Conservation (phyloP, 2,888 invertebrate species). For the Tiliacea citrago region DNA sequence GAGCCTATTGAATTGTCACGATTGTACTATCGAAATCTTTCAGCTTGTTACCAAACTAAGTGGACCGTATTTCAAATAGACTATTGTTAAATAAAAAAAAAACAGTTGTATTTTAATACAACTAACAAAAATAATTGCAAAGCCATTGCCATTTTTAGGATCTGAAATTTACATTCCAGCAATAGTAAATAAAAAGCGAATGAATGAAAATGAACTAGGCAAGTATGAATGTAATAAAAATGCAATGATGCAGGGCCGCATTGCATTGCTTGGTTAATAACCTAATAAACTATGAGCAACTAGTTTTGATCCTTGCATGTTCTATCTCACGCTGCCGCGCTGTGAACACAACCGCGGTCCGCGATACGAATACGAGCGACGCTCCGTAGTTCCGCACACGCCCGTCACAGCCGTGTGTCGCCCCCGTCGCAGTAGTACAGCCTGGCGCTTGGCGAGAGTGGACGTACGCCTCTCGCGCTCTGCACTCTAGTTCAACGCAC, state of each 20-base stretch:
- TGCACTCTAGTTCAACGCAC: conserved; percentile 72
- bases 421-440: conserved; percentile 81
- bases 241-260: conserved; percentile 38
- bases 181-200: conserved; percentile 40
- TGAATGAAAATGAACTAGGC: conserved; percentile 46
- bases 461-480: conserved; percentile 77
- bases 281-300: conserved; percentile 73
- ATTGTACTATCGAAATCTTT: conserved; percentile 45
- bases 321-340: conserved; percentile 37
- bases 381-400: conserved; percentile 79
- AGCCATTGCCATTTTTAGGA: conserved; percentile 13
- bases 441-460: conserved; percentile 77
- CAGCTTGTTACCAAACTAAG: conserved; percentile 37
- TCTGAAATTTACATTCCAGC: conserved; percentile 3
- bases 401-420: conserved; percentile 80
- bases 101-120: conserved; percentile 19
- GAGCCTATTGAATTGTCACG: conserved; percentile 51
- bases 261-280: conserved; percentile 65
- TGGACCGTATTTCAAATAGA: conserved; percentile 30
- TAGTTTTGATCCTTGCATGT: conserved; percentile 79
- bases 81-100: conserved; percentile 2
- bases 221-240: conserved; percentile 45
- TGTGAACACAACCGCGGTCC: conserved; percentile 49
- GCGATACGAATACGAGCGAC: conserved; percentile 65
- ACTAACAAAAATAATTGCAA: conserved; percentile 1